Base-by-base conservation (phyloP, 2,797 vertebrate species). In the Coranthus polyacanthus region DNA sequence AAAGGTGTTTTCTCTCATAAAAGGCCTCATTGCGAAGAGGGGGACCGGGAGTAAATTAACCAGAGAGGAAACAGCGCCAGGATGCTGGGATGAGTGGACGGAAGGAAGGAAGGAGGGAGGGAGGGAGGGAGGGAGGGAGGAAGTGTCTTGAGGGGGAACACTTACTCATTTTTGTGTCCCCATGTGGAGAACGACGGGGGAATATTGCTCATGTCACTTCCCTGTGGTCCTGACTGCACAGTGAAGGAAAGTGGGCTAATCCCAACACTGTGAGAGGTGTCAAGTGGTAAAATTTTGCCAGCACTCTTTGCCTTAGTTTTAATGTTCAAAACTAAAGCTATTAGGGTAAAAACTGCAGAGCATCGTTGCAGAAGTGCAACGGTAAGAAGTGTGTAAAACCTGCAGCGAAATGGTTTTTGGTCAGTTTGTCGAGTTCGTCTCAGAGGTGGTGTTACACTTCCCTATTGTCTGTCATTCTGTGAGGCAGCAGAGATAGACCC, bases 211-310 rank as follows among this genome's bases (percentile, higher is more conserved):
- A 17, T 81, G 82, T 82, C 79, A 88, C 78, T 36, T 87, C 81
- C 82, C 79, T 61, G 76, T 75, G 72, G 84, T 75, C 68, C 50
- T 39, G 51, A 55, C 60, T 58, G 68, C 46, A 12, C 3, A 7
- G 41, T 36, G 39, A 42, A 53, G 66, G 53, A 72, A 82, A 79
- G 45, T 86, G 72, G 81, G 78, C 60, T 85, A 86, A 83, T 89
- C 72, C 73, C 72, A 54, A 6, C 0, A 15, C 63, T 49, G 46
- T 12, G 22, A 61, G 54, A 59, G 34, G 64, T 55, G 72, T 68
- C 61, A 42, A 60, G 55, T 41, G 56, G 59, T 52, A 47, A 58
- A 53, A 52, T 36, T 70, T 58, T 68, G 22, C 11, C 20, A 7
- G 26, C 37, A 60, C 51, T 68, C 53, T 45, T n/a, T n/a, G n/a